A percentile compares a stretch with the other conserved stretches of the same genome.
Conservation (phyloP, 2,797 vertebrate species). For the Pagetopsis macropterus region DNA sequence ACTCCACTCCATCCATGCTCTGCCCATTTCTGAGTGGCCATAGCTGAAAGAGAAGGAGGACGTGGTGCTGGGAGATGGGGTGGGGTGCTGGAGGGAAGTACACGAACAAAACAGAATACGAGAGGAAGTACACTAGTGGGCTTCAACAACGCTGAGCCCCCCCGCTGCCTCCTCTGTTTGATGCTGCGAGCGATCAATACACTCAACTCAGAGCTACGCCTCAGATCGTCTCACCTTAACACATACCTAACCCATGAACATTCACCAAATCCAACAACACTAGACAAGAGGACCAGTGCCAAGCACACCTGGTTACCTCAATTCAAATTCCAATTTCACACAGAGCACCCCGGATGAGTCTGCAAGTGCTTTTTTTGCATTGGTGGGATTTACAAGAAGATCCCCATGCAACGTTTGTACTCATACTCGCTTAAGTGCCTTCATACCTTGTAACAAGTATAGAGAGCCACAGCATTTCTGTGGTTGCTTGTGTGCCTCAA, state of each 20-base stretch:
- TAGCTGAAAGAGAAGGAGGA: constrained; percentile 49
- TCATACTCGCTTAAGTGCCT: constrained; percentile 33
- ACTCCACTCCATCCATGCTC: constrained; percentile 57
- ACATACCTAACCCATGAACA: constrained; percentile 43
- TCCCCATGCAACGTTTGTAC: constrained; percentile 26
- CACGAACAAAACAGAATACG: constrained; percentile 61
- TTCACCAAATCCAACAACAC: constrained; percentile 34
- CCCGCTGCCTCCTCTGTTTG: constrained; percentile 63
- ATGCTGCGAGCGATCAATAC: constrained; percentile 71
- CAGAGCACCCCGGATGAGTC: constrained; percentile 28
- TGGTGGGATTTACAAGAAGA: constrained; percentile 24
- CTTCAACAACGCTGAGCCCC: constrained; percentile 51
- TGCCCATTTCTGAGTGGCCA: constrained; percentile 65
- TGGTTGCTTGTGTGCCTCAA: constrained; percentile 53
- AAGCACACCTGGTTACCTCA: constrained; percentile 41
- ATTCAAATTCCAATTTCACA: constrained; percentile 40
- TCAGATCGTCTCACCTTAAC: constrained; percentile 44
- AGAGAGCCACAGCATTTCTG: constrained; percentile 51
- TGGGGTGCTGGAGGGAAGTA: constrained; percentile 42
- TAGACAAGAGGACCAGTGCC: constrained; percentile 12
- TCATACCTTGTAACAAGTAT: constrained; percentile 50
- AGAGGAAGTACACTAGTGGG: constrained; percentile 64
- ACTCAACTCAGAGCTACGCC: constrained; percentile 47
- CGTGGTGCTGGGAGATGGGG: constrained; percentile 16
- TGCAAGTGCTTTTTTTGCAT: constrained; percentile 28